These are phyloP conservation scores for Drosophila novamexicana DNA, from an alignment of 1,140 invertebrate species.

Conservation along the genomic window DNA sequence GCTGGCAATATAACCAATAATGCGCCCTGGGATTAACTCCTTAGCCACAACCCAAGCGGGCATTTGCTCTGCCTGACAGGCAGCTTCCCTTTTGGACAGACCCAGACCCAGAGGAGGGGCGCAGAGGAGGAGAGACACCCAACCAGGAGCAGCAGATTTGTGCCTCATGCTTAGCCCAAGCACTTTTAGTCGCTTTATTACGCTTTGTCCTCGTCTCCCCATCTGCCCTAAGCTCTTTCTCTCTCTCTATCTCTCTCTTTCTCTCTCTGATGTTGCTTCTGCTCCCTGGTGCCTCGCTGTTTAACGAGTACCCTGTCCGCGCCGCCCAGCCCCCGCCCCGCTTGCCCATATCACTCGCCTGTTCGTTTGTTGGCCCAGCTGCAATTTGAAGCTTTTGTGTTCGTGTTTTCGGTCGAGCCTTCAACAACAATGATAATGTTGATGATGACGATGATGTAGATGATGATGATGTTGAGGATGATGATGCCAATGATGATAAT, in stretches of 20 bases:
- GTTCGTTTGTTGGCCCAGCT: constrained; percentile 65
- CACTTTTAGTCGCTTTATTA: not conserved
- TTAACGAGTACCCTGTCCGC: not conserved
- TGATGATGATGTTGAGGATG: constrained; percentile 47
- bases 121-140: not conserved
- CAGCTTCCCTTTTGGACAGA: constrained; percentile 2
- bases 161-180: not conserved
- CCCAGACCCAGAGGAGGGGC: not conserved
- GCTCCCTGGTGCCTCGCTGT: not conserved
- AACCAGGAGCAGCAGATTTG: not conserved
- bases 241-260: too few relatives aligned
- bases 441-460: constrained; percentile 27
- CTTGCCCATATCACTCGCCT: constrained; percentile 18
- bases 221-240: too few relatives aligned
- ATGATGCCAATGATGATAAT: constrained; percentile 23
- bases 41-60: not conserved
- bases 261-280: too few relatives aligned
- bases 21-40: constrained; percentile 16
- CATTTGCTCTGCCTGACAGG: not conserved
- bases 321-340: not conserved
- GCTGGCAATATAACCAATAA: constrained; percentile 24
- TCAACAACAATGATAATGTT: constrained; percentile 43
- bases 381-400: constrained; percentile 74
- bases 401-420: constrained; percentile 40
- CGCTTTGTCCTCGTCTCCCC: not conserved